Base-by-base conservation (phyloP, 2,888 invertebrate species). In the Caenorhabditis sp. region DNA sequence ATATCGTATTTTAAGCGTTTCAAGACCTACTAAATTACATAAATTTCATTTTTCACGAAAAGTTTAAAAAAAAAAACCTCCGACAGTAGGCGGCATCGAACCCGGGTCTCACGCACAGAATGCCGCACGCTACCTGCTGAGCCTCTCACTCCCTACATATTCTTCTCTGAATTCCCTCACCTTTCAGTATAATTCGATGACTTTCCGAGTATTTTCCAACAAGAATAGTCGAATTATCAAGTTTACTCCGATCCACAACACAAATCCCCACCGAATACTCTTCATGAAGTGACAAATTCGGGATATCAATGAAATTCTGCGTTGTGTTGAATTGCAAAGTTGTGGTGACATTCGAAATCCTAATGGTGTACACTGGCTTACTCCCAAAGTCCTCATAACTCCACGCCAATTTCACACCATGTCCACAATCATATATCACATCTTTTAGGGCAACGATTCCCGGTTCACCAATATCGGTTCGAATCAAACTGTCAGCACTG, bases 401-500 rank as follows among this genome's bases (percentile, higher is more conserved):
- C 74, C 74, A 74, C n/a, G 52, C 36, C 26, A 74, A 21, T 27
- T 63, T 70, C 1, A 74, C 70, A 20, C 70, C 69, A 54, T 70
- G 69, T 54, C 77, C 70, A 57, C 80, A 80, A 56, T 78, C 78
- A 31, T 71, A 80, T 1, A 65, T 65, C 1, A 80, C 38, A 14
- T 63, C 66, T 53, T 71, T 70, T n/a, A 80, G 59, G n/a, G 67
- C 68, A 1, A 70, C 70, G 4, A 71, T 69, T 49, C 74, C 67
- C 21, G 79, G 79, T 17, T 72, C 65, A 23, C 75, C 75, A 38
- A 70, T 72, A 63, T 80, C 80, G 3, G 86, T 86, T 26, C 76
- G 69, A 8, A 73, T 77, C 10, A 73, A 21, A 54, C 79, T 63
- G 36, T 83, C 82, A 0, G 68, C 70, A 70, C 84, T 85, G 67